phyloP scores from a whole-genome alignment of 1,140 invertebrate genomes.

The Potamilus streckersoni region DNA sequence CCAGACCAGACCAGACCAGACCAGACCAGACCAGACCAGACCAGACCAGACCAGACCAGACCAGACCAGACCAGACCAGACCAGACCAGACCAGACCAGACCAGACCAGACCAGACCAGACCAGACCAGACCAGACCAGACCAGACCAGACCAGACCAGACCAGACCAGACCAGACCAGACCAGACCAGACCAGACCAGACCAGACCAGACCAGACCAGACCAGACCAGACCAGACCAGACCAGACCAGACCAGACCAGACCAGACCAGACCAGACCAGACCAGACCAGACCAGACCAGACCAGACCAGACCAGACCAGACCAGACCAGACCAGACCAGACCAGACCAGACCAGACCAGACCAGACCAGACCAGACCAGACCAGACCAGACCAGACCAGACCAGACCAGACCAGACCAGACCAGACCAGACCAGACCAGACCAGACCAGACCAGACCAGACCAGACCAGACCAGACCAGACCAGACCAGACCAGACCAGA shows the following conservation, averaged over 20 bases:
- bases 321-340: constrained; percentile 18
- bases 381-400: constrained; percentile 24
- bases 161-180: constrained; percentile 21
- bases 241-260: constrained; percentile 19
- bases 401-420: constrained; percentile 2
- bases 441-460: constrained; percentile 23
- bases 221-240: constrained; percentile 21
- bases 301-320: constrained; percentile 24
- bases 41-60: constrained; percentile 17
- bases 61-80: constrained; percentile 20
- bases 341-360: constrained; percentile 15
- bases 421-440: constrained; percentile 21
- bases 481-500: constrained; percentile 22
- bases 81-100: constrained; percentile 19
- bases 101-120: constrained; percentile 16
- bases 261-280: constrained; percentile 17
- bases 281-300: constrained; percentile 30
- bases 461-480: constrained; percentile 29
- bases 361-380: constrained; percentile 17
- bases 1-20: constrained; percentile 5
- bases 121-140: constrained; percentile 13
- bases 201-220: constrained; percentile 17
- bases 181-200: constrained; percentile 19
- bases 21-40: constrained; percentile 16
- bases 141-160: constrained; percentile 11